These are phyloP conservation scores for Eupithecia tripunctaria DNA, from an alignment of 2,888 invertebrate genomes.

Conservation along the genomic window DNA sequence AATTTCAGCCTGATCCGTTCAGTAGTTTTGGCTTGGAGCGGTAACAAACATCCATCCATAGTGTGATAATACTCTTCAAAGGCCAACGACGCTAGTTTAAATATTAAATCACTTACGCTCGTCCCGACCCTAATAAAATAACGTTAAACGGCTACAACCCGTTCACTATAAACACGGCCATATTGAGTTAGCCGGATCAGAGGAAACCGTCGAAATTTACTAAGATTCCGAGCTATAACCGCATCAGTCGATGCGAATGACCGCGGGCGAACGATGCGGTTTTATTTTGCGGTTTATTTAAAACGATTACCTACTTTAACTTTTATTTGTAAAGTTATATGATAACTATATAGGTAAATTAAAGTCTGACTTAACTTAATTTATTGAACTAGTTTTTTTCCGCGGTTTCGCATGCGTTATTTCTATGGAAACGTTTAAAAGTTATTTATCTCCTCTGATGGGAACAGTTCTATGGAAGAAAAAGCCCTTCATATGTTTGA, in stretches of 20 bases:
- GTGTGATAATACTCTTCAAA: not conserved
- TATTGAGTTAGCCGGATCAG: constrained; percentile 25
- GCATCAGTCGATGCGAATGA: constrained; percentile 44
- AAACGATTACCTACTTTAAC: not conserved
- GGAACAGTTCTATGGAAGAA: too few species aligned
- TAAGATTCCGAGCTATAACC: constrained; percentile 43
- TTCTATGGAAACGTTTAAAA: too few species aligned
- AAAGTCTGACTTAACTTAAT: too few species aligned
- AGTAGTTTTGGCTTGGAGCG: too few species aligned
- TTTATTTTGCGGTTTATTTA: constrained; percentile 32
- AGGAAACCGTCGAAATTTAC: not conserved
- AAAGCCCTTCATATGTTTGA: too few species aligned
- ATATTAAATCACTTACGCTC: constrained; percentile 10
- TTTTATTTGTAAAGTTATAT: too few species aligned
- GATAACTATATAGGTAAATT: too few species aligned
- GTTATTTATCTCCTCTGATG: too few species aligned
- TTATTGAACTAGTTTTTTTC: too few species aligned
- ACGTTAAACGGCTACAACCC: constrained; percentile 12
- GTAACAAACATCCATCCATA: too few species aligned
- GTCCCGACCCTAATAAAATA: constrained; percentile 21
- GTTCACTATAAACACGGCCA: constrained; percentile 24
- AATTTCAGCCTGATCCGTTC: too few species aligned
- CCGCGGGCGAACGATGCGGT: constrained; percentile 29
- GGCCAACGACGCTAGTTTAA: not conserved
- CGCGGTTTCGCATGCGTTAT: too few species aligned